Evolutionary conservation across 1,140 invertebrate species (phyloP), one percentile per base, ranked within the genome.

Genomic region (Lepidurus packardi): DNA sequence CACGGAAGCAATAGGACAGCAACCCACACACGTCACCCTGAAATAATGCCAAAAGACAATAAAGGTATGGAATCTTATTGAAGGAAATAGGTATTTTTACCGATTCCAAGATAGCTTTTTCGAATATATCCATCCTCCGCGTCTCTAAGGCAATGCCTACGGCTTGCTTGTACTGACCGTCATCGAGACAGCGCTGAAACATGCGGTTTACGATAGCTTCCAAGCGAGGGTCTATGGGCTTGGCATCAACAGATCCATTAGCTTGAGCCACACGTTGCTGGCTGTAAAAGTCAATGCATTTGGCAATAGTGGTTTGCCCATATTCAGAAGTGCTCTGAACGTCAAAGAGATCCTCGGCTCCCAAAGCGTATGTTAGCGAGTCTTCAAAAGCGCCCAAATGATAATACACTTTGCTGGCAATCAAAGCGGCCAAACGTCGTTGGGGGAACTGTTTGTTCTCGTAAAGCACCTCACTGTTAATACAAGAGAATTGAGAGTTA

Each of bases 391-490:
- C 94, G 43, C 96, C 96, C 75, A 99, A 88, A 86, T 99, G 96
- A 86, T 98, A 98, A 84, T 98, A 99, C 7, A 99, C 96, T 87
- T 99, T 99, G 81, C 97, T 98, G 7, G 96, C 97, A 41, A 99
- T 95, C 80, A 99, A 89, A 42, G 97, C 97, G 76, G 98, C 98
- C 73, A 98, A 85, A 82, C 98, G 90, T 82, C 94, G 92, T 82
- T 98, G 91, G 42, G 85, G 85, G 83, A 99, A 99, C 13, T 85
- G 86, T 82, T 92, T 90, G 83, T 98, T 94, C 87, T 99, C 97
- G 84, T 97, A 93, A 24, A 99, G 87, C 82, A 97, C 95, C 89
- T 99, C 97, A 83, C 91, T 93, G 82, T 13, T 84, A 84, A 81
- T 75, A 43, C 4, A 41, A 43, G 1, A 75, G 41, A 9, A 79